A percentile compares a stretch with the other conserved stretches of the same genome.
Conservation (phyloP, 2,888 invertebrate species). For the Andricus quercusramuli region DNA sequence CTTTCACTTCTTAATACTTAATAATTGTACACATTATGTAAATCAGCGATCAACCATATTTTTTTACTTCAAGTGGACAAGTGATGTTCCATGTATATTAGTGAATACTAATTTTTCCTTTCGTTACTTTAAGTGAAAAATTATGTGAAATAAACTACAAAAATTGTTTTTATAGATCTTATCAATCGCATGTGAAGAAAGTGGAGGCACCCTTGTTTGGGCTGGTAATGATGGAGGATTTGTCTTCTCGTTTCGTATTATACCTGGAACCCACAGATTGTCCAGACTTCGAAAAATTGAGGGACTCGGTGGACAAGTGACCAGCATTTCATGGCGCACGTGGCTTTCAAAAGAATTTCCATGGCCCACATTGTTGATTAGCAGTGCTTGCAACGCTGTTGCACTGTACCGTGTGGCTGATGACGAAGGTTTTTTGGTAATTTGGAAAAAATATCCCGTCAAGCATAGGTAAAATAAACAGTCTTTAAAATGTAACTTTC, state of each 20-base stretch:
- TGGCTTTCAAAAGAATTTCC: conserved; percentile 89
- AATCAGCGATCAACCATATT: no score
- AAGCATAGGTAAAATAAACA: conserved; percentile 77
- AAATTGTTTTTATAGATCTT: conserved; percentile 77
- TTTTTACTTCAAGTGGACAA: no score
- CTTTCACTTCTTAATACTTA: not conserved
- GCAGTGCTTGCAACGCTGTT: conserved; percentile 87
- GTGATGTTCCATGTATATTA: no score
- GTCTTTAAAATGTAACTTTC: not conserved
- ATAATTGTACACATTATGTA: not conserved
- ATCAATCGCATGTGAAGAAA: conserved; percentile 88
- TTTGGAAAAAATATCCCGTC: conserved; percentile 81
- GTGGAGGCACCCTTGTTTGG: conserved; percentile 86
- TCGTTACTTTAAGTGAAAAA: not conserved
- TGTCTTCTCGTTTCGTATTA: conserved; percentile 86
- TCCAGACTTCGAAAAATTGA: conserved; percentile 84
- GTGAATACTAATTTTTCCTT: no score
- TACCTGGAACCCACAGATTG: conserved; percentile 84
- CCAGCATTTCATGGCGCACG: conserved; percentile 88
- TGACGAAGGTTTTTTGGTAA: conserved; percentile 80
- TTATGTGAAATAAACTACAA: conserved; percentile 4
- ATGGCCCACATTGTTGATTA: conserved; percentile 88
- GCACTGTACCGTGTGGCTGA: conserved; percentile 83
- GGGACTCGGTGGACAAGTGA: conserved; percentile 84
- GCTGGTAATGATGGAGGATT: conserved; percentile 89